These are phyloP conservation scores for Protosalanx chinensis DNA, from an alignment of 2,797 vertebrate genomes.

Conservation along the genomic window DNA sequence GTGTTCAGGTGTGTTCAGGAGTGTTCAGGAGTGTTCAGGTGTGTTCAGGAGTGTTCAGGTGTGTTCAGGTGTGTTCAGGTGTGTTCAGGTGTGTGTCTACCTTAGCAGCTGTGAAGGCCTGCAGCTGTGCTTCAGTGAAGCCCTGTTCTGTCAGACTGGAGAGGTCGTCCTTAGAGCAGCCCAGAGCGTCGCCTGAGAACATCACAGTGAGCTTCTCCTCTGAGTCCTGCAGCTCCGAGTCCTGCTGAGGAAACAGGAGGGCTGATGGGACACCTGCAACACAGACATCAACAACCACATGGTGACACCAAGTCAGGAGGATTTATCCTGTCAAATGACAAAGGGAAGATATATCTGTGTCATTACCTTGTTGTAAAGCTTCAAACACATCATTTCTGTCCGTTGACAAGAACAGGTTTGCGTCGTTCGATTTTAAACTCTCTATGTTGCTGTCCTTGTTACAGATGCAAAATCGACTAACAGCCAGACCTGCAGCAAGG, in stretches of 20 bases:
- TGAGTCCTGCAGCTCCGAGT: conserved; percentile 40
- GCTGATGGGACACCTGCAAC: conserved; percentile 66
- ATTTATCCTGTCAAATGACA: neutral
- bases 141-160: conserved; percentile 58
- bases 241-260: conserved; percentile 56
- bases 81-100: conserved; percentile 17
- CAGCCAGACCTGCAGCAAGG: conserved; percentile 62
- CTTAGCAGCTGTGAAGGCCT: conserved; percentile 38
- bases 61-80: no score
- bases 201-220: conserved; percentile 53
- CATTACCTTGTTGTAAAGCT: conserved; percentile 61
- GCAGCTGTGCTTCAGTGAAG: conserved; percentile 50
- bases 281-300: neutral
- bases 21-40: no score
- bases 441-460: conserved; percentile 57
- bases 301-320: neutral
- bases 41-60: no score
- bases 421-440: conserved; percentile 58
- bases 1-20: no score
- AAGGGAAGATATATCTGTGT: neutral
- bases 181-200: conserved; percentile 64
- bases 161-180: conserved; percentile 58
- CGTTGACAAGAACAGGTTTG: conserved; percentile 72
- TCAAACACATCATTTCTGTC: conserved; percentile 63
- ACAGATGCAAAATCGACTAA: conserved; percentile 72